Percentiles rank a stretch among this genome's conserved stretches.
Evolutionary conservation across 1,140 invertebrate species (phyloP).

Genomic region (Bombyx mori): ASM3026992v2 NC_085128.1:10979001-10979500

Average conservation of each 20-base stretch:
- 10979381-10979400: slow-evolving; percentile 56
- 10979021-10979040: slow-evolving; percentile 9
- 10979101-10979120: too few relatives aligned
- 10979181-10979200: too few relatives aligned
- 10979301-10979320: not conserved
- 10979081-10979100: slow-evolving; percentile 7
- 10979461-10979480: slow-evolving; percentile 5
- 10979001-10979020: slow-evolving; percentile 11
- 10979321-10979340: too few relatives aligned
- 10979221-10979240: not conserved
- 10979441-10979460: not conserved
- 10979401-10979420: slow-evolving; percentile 41
- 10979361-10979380: too few relatives aligned
- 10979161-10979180: too few relatives aligned
- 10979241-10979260: not conserved
- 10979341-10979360: too few relatives aligned
- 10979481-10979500: slow-evolving; percentile 23
- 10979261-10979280: not conserved
- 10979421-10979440: slow-evolving; percentile 31
- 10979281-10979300: not conserved
- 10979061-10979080: slow-evolving; percentile 21
- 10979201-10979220: too few relatives aligned
- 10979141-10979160: too few relatives aligned
- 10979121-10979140: too few relatives aligned
- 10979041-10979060: slow-evolving; percentile 7